Conservation (phyloP, 1,140 invertebrate genomes). For the Aphidius ervi region DNA sequence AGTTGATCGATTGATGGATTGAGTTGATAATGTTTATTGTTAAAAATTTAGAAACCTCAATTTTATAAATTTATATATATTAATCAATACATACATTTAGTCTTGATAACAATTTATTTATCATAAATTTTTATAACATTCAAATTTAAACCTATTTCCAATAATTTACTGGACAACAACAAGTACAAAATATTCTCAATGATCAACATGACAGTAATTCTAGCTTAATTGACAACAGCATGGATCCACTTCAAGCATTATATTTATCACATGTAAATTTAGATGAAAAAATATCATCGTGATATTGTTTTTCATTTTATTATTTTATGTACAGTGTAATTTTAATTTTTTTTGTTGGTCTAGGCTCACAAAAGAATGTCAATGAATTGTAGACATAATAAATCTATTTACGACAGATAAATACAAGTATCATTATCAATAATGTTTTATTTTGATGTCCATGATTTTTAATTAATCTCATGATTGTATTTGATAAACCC, state of each 20-base stretch:
- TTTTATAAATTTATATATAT: too few relatives aligned
- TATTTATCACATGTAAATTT: slow-evolving; percentile 34
- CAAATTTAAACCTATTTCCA: too few relatives aligned
- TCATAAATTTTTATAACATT: too few relatives aligned
- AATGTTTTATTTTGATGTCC: slow-evolving; percentile 83
- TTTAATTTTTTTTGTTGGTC: neutral
- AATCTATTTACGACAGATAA: slow-evolving; percentile 64
- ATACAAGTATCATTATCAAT: slow-evolving; percentile 76
- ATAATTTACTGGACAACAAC: slow-evolving; percentile 39
- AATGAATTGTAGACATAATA: neutral
- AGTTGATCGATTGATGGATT: too few relatives aligned
- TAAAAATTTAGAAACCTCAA: too few relatives aligned
- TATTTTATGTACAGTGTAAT: slow-evolving; percentile 9
- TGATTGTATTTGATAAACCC: slow-evolving; percentile 94
- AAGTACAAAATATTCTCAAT: slow-evolving; percentile 36
- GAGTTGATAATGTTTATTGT: too few relatives aligned
- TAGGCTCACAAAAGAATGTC: too few relatives aligned
- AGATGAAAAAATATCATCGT: slow-evolving; percentile 31
- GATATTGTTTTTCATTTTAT: slow-evolving; percentile 22
- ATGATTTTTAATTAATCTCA: slow-evolving; percentile 89
- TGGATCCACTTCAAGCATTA: slow-evolving; percentile 25
- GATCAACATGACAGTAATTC: slow-evolving; percentile 27
- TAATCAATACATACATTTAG: too few relatives aligned
- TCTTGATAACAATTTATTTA: too few relatives aligned
- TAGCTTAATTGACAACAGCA: slow-evolving; percentile 22